A percentile compares a stretch with the other conserved stretches of the same genome.
Conservation (phyloP, 2,113 vertebrate genomes). For the Hippocampus mohnikei region DNA sequence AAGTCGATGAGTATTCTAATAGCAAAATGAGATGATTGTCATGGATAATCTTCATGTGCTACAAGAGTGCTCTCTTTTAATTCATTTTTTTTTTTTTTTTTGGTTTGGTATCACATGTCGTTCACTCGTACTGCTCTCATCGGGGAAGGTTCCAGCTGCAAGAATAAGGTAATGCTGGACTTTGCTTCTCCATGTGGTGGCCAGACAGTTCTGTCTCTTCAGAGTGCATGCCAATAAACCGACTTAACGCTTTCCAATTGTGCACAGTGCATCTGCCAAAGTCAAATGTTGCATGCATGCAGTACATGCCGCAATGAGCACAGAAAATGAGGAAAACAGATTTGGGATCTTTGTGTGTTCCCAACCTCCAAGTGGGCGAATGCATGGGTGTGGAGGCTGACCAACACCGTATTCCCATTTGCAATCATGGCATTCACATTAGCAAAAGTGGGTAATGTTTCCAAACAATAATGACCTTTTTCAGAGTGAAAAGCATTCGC, state of each 20-base stretch:
- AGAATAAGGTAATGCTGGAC: background rate
- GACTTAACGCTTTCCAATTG: conserved; percentile 9
- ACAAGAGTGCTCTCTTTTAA: background rate
- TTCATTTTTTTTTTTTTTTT: background rate
- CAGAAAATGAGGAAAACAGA: conserved; percentile 8
- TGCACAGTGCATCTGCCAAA: conserved; percentile 7
- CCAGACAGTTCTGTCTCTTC: conserved; percentile 4
- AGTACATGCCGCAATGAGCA: conserved; percentile 5
- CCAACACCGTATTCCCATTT: background rate
- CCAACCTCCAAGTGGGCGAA: conserved; percentile 1
- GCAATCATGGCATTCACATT: background rate
- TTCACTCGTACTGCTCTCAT: background rate
- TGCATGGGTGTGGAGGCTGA: background rate
- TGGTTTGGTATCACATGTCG: background rate
- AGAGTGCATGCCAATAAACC: background rate
- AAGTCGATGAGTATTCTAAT: background rate
- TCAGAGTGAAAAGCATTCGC: background rate
- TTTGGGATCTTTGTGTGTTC: background rate
- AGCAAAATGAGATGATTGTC: background rate
- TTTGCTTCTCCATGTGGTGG: conserved; percentile 2
- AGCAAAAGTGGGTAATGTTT: background rate
- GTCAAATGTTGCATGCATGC: conserved; percentile 15
- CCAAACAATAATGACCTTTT: background rate
- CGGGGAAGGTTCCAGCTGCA: background rate
- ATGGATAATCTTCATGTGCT: background rate